Evolutionary conservation across 2,113 vertebrate genomes (phyloP).

Genomic region (Pangasianodon hypophthalmus): DNA sequence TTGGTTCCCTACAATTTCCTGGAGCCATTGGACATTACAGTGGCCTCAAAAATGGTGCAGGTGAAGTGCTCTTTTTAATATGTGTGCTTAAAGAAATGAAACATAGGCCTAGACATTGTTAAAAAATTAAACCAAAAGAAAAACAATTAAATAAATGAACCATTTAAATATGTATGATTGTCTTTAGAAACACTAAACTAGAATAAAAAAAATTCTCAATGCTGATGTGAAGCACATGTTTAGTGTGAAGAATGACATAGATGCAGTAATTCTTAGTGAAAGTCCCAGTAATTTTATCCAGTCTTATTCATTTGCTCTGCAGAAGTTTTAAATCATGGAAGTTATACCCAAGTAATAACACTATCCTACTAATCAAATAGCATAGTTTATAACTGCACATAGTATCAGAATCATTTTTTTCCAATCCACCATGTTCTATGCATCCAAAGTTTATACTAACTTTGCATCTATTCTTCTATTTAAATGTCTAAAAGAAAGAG

Average conservation of each 20-base stretch:
- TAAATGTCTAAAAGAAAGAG: not conserved
- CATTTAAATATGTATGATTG: no score
- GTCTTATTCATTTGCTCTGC: not conserved
- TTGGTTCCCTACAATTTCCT: slow-evolving; percentile 94
- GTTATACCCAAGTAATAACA: not conserved
- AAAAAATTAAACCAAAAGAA: not conserved
- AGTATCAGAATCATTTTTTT: not conserved
- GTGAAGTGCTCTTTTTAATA: slow-evolving; percentile 64
- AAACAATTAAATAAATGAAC: not conserved
- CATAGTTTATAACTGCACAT: not conserved
- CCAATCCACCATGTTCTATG: not conserved
- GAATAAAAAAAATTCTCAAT: not conserved
- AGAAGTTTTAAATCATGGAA: not conserved
- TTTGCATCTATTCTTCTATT: not conserved
- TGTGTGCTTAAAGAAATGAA: not conserved
- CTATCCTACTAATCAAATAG: not conserved
- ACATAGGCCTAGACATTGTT: not conserved
- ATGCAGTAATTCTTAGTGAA: not conserved
- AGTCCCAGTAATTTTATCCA: not conserved
- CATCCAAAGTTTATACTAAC: not conserved
- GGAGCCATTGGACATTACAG: slow-evolving; percentile 81
- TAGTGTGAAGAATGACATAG: not conserved
- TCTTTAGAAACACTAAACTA: no score
- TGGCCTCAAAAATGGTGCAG: slow-evolving; percentile 74
- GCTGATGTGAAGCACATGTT: not conserved